phyloP scores from a whole-genome alignment of 2,113 vertebrate genomes.

The Corapipo altera region DNA sequence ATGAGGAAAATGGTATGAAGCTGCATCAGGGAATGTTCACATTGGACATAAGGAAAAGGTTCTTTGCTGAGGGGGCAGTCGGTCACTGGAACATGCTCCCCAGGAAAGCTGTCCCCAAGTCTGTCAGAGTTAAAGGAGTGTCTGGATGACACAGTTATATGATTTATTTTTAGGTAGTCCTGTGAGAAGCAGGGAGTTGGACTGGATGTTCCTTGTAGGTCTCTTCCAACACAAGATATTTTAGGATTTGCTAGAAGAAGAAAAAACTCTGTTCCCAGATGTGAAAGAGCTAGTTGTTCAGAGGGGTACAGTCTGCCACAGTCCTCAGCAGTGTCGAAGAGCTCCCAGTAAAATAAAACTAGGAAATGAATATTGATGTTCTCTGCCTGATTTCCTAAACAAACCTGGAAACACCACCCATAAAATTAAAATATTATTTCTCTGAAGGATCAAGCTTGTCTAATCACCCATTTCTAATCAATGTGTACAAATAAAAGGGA shows the following conservation, averaged over 20 bases:
- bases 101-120: neutral
- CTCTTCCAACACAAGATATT: neutral
- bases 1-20: neutral
- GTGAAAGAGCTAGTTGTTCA: neutral
- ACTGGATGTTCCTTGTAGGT: neutral
- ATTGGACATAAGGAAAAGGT: neutral
- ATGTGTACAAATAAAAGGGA: neutral
- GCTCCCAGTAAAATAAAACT: neutral
- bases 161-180: neutral
- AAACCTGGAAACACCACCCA: neutral
- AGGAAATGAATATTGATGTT: accelerated
- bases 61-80: neutral
- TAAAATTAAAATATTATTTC: neutral
- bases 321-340: neutral
- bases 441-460: neutral
- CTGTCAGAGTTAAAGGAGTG: neutral
- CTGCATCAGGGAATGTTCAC: neutral
- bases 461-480: neutral
- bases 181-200: neutral
- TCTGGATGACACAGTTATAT: neutral
- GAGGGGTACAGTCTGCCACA: neutral
- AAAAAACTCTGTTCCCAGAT: neutral
- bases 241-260: neutral
- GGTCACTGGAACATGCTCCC: accelerated
- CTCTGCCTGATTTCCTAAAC: neutral